These are phyloP conservation scores for Philhelius pedissequus DNA, from an alignment of 2,888 invertebrate species.

Conservation along the genomic window DNA sequence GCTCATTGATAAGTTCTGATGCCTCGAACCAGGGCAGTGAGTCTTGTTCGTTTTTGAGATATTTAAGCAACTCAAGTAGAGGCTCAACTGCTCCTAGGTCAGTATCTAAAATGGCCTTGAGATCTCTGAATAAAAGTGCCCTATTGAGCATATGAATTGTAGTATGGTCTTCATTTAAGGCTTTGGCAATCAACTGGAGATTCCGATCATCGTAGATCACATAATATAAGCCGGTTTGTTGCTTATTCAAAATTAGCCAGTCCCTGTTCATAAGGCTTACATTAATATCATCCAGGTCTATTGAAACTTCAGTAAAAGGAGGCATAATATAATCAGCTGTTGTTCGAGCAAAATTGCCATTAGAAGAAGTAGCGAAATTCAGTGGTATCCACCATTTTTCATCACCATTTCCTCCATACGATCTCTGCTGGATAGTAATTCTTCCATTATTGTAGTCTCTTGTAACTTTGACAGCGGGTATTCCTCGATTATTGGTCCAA, in stretches of 20 bases:
- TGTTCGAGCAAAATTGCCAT: slow-evolving; percentile 72
- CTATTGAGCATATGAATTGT: slow-evolving; percentile 87
- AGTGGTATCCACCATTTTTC: slow-evolving; percentile 77
- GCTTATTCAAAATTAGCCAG: slow-evolving; percentile 77
- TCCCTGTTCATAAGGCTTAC: slow-evolving; percentile 72
- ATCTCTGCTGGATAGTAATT: slow-evolving; percentile 81
- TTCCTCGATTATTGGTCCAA: slow-evolving; percentile 84
- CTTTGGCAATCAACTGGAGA: slow-evolving; percentile 83
- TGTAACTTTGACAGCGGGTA: slow-evolving; percentile 81
- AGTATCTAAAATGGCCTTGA: slow-evolving; percentile 81
- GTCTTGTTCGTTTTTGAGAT: slow-evolving; percentile 83
- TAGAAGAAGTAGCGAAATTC: slow-evolving; percentile 74
- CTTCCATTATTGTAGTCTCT: slow-evolving; percentile 79
- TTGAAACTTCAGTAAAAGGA: slow-evolving; percentile 71
- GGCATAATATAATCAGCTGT: slow-evolving; percentile 75
- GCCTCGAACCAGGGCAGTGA: slow-evolving; percentile 86
- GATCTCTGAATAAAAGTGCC: slow-evolving; percentile 92
- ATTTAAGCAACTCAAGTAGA: slow-evolving; percentile 80
- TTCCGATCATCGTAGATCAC: slow-evolving; percentile 86
- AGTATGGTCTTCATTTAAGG: slow-evolving; percentile 82
- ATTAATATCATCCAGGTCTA: slow-evolving; percentile 72
- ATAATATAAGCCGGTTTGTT: slow-evolving; percentile 80
- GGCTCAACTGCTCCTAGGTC: slow-evolving; percentile 80
- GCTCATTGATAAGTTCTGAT: slow-evolving; percentile 70
- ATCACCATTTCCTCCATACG: slow-evolving; percentile 66